Conservation (phyloP, 1,140 invertebrate species). For the Drosophila watanabei region DNA sequence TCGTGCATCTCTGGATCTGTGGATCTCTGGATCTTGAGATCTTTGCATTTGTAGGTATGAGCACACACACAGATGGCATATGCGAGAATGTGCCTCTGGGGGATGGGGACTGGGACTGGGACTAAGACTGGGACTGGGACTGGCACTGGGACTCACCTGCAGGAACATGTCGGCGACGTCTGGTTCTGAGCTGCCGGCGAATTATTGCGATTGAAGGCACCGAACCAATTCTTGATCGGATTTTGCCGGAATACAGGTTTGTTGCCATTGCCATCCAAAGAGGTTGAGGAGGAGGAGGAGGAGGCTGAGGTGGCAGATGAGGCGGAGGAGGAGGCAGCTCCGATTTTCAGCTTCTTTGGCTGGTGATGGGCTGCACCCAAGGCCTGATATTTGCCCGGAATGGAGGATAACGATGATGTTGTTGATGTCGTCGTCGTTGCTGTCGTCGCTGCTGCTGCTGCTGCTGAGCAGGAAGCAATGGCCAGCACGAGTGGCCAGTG, state of each 20-base stretch:
- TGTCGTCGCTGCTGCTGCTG: constrained; percentile 29
- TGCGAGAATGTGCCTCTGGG: constrained; percentile 18
- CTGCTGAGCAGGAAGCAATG: constrained; percentile 74
- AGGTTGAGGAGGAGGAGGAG: constrained; percentile 1
- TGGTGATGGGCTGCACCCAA: constrained; percentile 69
- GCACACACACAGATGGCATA: constrained; percentile 7
- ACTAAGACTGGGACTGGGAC: not conserved
- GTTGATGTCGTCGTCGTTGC: constrained; percentile 27
- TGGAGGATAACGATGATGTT: constrained; percentile 57
- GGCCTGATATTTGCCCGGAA: constrained; percentile 83
- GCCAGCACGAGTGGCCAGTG: constrained; percentile 76
- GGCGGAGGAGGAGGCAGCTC: constrained; percentile 36
- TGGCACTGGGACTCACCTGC: constrained; percentile 66
- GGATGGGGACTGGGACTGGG: constrained; percentile 11
- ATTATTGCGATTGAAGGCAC: constrained; percentile 82
- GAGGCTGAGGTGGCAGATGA: constrained; percentile 5
- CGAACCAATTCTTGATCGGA: constrained; percentile 85
- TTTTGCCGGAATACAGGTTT: constrained; percentile 83
- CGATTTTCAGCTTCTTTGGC: constrained; percentile 69
- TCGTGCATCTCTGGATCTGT: constrained; percentile 33
- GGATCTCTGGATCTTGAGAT: constrained; percentile 8
- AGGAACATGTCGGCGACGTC: constrained; percentile 76
- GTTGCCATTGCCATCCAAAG: constrained; percentile 32
- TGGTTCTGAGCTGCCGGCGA: constrained; percentile 76
- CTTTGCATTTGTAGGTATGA: constrained; percentile 24